Evolutionary conservation across 2,797 vertebrate genomes (phyloP).

Genomic region (Stomatorhinus walkeri): DNA sequence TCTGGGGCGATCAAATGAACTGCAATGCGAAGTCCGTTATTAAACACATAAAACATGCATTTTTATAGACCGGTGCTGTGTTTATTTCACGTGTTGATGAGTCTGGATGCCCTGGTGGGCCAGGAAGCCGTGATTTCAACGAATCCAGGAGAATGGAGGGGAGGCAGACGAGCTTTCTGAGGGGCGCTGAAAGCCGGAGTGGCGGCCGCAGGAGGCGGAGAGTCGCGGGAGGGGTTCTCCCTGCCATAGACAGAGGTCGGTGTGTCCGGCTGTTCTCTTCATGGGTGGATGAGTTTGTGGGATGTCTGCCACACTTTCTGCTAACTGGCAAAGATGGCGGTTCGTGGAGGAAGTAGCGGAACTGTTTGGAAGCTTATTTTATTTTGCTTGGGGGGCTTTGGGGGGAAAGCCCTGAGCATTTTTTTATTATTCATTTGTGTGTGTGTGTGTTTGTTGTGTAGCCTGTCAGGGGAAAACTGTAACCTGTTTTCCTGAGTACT

Average conservation of each 20-base stretch:
- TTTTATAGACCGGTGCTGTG: not conserved
- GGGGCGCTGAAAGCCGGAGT: not conserved
- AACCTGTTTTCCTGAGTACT: not conserved
- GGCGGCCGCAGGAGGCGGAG: not conserved
- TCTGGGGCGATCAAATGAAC: not conserved
- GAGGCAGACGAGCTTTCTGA: not conserved
- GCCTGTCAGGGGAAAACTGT: not conserved
- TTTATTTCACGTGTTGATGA: not conserved
- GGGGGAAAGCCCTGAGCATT: not conserved
- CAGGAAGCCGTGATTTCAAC: not conserved
- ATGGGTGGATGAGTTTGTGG: not conserved
- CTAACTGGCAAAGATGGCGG: not conserved
- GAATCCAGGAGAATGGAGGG: not conserved
- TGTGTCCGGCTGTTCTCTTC: not conserved
- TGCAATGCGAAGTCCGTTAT: not conserved
- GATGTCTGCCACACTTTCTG: not conserved
- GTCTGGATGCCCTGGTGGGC: not conserved
- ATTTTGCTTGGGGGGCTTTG: not conserved
- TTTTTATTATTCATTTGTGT: not conserved
- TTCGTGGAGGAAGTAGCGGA: not conserved
- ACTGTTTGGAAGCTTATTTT: not conserved
- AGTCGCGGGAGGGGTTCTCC: not conserved
- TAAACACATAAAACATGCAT: not conserved
- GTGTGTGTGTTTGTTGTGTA: not conserved
- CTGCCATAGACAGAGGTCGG: not conserved